Evolutionary conservation across 2,113 vertebrate genomes (phyloP).

Genomic region (Aphelocoma coerulescens): DNA sequence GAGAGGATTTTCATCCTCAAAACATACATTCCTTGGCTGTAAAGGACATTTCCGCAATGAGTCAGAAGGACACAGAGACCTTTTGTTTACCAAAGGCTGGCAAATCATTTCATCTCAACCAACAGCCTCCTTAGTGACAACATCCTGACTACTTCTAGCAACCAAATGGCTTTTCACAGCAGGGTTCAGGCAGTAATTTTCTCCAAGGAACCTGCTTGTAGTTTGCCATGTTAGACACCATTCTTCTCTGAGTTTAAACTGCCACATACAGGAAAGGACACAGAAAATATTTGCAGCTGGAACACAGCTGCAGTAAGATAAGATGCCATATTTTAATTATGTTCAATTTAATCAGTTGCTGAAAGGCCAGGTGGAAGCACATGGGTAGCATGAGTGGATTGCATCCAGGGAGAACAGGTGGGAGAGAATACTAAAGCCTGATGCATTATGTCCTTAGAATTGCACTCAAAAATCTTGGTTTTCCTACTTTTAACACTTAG

Average conservation of each 20-base stretch:
- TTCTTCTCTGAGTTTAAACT: background rate
- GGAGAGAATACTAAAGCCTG: background rate
- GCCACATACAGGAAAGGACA: background rate
- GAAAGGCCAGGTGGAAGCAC: background rate
- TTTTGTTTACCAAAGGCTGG: slow-evolving; percentile 16
- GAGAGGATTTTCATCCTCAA: background rate
- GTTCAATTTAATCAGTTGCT: background rate
- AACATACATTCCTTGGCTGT: background rate
- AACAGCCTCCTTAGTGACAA: slow-evolving; percentile 17
- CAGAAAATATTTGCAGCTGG: background rate
- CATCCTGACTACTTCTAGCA: background rate
- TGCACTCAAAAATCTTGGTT: background rate
- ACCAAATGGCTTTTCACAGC: background rate
- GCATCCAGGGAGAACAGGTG: background rate
- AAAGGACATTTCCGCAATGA: slow-evolving; percentile 15
- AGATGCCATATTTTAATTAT: background rate
- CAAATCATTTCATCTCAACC: background rate
- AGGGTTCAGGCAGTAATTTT: background rate
- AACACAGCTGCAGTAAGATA: background rate
- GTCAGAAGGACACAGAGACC: background rate
- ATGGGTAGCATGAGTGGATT: background rate
- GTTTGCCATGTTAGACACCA: background rate
- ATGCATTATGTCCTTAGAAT: background rate
- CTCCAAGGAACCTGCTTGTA: background rate
- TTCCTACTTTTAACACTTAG: background rate